A percentile compares a stretch with the other conserved stretches of the same genome.
Conservation (phyloP, 2,888 invertebrate genomes). For the Pteria penguin region DNA sequence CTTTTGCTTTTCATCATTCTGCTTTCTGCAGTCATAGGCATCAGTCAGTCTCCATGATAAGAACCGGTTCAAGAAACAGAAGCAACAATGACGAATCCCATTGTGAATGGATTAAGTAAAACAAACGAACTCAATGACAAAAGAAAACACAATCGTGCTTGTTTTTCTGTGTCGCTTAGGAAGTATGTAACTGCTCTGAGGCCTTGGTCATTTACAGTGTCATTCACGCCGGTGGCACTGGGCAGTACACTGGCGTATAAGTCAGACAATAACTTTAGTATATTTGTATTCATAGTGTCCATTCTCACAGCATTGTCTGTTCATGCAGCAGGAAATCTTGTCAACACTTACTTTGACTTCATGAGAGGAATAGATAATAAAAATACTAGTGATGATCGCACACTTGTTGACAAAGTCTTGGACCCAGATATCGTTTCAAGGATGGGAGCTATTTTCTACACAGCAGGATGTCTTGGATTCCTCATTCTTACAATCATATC, state of each 20-base stretch:
- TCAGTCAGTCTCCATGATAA: no score
- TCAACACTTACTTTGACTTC: conserved; percentile 97
- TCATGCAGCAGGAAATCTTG: conserved; percentile 97
- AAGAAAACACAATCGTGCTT: not conserved
- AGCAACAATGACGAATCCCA: conserved; percentile 4
- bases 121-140: not conserved
- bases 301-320: conserved; percentile 93
- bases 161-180: conserved; percentile 11
- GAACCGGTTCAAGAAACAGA: no score
- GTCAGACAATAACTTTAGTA: conserved; percentile 86
- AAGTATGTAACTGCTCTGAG: conserved; percentile 86
- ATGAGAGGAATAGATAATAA: conserved; percentile 93
- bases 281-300: conserved; percentile 86
- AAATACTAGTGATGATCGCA: conserved; percentile 91
- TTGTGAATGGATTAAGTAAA: conserved; percentile 24
- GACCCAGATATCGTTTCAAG: conserved; percentile 91
- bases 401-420: conserved; percentile 94
- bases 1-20: no score
- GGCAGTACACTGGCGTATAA: conserved; percentile 94
- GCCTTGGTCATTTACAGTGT: conserved; percentile 96
- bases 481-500: conserved; percentile 88
- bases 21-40: no score
- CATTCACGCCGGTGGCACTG: conserved; percentile 92
- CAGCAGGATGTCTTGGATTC: conserved; percentile 91
- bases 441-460: conserved; percentile 92